A percentile compares a stretch with the other conserved stretches of the same genome.
These are phyloP conservation scores for Nycticorax nycticorax DNA, from an alignment of 2,113 vertebrate genomes.

Conservation along the genomic window DNA sequence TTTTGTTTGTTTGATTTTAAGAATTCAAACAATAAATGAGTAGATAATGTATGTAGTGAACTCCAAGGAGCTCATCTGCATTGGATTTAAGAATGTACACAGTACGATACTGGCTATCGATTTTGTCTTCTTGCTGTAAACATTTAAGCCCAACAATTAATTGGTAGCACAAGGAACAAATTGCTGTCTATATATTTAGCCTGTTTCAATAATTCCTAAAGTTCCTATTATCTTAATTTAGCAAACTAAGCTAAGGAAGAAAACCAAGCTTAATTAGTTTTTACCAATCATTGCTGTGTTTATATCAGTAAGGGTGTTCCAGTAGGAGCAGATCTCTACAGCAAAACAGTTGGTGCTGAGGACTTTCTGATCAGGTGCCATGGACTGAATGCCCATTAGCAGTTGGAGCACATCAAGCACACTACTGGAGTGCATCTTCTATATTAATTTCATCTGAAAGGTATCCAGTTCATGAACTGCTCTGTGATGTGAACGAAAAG, in stretches of 20 bases:
- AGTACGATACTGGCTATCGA: accelerated
- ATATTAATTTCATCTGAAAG: constrained; percentile 1
- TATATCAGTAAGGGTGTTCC: neutral
- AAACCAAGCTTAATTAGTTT: neutral
- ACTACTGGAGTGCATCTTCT: neutral
- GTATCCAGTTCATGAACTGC: neutral
- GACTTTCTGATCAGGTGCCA: neutral
- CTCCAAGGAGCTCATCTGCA: neutral
- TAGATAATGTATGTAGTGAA: neutral
- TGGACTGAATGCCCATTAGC: neutral
- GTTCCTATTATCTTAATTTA: neutral
- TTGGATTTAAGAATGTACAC: neutral
- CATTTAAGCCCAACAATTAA: neutral
- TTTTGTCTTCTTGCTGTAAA: neutral
- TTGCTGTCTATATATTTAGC: neutral
- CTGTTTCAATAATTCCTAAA: neutral
- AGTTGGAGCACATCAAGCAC: neutral
- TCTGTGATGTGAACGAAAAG: neutral
- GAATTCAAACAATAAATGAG: neutral
- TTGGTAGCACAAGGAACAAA: neutral
- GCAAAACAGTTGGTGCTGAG: neutral
- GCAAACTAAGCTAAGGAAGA: neutral
- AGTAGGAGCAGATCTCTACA: neutral
- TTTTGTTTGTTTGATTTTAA: neutral
- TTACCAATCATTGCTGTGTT: neutral